These are phyloP conservation scores for Andrena marginata DNA, from an alignment of 2,888 invertebrate species.

Conservation along the genomic window DNA sequence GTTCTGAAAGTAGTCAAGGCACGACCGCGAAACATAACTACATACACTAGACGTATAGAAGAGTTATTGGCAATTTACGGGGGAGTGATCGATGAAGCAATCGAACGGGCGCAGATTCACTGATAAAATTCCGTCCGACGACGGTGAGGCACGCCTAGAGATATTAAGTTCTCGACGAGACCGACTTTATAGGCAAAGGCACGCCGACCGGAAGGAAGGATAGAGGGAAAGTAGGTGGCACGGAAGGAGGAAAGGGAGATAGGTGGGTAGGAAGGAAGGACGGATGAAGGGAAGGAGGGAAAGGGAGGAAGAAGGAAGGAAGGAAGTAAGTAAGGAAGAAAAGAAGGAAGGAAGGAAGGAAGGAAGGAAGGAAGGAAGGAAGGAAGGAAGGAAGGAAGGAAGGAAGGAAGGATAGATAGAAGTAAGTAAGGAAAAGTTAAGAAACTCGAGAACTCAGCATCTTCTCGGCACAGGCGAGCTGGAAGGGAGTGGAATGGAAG, in stretches of 20 bases:
- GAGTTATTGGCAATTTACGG: slow-evolving; percentile 65
- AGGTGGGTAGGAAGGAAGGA: background rate
- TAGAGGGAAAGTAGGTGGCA: background rate
- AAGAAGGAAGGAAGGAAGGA: slow-evolving; percentile 40
- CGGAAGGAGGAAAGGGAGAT: background rate
- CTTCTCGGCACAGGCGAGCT: slow-evolving; percentile 54
- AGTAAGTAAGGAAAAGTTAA: slow-evolving; percentile 71
- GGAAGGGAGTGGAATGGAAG: slow-evolving; percentile 22
- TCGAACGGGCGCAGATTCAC: slow-evolving; percentile 59
- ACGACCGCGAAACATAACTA: slow-evolving; percentile 60
- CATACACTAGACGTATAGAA: slow-evolving; percentile 41
- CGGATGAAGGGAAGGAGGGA: slow-evolving; percentile 31
- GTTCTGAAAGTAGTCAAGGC: slow-evolving; percentile 60
- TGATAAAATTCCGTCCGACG: slow-evolving; percentile 61
- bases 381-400: slow-evolving; percentile 30
- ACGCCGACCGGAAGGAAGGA: slow-evolving; percentile 48
- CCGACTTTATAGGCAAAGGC: slow-evolving; percentile 66
- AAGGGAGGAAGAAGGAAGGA: no score
- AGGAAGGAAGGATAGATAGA: slow-evolving; percentile 48
- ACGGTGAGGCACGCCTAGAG: slow-evolving; percentile 38
- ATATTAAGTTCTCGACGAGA: slow-evolving; percentile 73
- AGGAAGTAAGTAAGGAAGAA: no score
- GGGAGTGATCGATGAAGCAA: slow-evolving; percentile 61
- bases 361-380: slow-evolving; percentile 46
- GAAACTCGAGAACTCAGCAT: slow-evolving; percentile 77